Evolutionary conservation across 2,888 invertebrate species (phyloP).

Genomic region (Euclidia mi): DNA sequence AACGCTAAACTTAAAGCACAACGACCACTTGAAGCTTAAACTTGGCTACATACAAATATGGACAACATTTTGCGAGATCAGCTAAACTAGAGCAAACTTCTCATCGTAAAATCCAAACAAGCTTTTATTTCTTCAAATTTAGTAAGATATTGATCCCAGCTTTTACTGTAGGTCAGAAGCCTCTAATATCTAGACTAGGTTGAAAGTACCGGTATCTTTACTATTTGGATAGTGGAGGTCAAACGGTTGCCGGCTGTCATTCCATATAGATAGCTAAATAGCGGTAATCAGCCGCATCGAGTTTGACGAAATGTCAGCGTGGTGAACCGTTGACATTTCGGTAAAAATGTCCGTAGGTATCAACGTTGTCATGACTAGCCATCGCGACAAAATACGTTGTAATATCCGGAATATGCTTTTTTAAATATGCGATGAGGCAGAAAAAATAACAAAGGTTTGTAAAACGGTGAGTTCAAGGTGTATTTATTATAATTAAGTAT

Average conservation of each 20-base stretch:
- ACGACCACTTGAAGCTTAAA: not conserved
- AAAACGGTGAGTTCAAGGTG: too few relatives aligned
- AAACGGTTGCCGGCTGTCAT: slow-evolving; percentile 8
- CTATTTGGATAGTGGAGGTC: slow-evolving; percentile 12
- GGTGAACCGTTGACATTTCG: slow-evolving; percentile 17
- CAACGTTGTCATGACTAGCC: not conserved
- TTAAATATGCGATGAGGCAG: too few relatives aligned
- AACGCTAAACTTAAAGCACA: slow-evolving; percentile 8
- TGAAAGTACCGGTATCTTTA: slow-evolving; percentile 3
- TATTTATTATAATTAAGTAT: too few relatives aligned
- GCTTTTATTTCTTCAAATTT: not conserved
- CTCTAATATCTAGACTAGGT: slow-evolving; percentile 5
- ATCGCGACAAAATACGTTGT: too few relatives aligned
- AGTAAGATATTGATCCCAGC: slow-evolving; percentile 1
- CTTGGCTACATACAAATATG: slow-evolving; percentile 10
- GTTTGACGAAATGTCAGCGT: slow-evolving; percentile 19
- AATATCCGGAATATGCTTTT: too few relatives aligned
- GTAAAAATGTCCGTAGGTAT: slow-evolving; percentile 1
- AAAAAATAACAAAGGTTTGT: too few relatives aligned
- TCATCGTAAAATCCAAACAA: not conserved
- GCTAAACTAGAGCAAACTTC: slow-evolving; percentile 8
- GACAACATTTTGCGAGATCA: slow-evolving; percentile 7
- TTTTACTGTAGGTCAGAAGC: not conserved
- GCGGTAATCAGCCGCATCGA: slow-evolving; percentile 12
- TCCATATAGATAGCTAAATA: slow-evolving; percentile 6